These are phyloP conservation scores for Hydractinia symbiolongicarpus DNA, from an alignment of 30 jellyfish, hydroid and myxozoan genomes.

Conservation along the genomic window DNA sequence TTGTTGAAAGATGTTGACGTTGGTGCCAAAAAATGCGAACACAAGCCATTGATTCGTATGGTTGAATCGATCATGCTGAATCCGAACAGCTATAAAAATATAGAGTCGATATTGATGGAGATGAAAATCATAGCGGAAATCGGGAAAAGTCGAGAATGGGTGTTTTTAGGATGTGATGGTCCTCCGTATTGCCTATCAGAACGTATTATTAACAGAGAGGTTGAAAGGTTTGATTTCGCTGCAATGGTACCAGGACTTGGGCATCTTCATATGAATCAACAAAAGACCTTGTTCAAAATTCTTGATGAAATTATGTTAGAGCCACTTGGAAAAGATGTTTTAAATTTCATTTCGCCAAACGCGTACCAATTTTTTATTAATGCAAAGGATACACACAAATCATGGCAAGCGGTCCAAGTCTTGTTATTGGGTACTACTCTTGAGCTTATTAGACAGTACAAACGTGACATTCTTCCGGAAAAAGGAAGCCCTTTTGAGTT, in stretches of 20 bases:
- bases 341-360: background rate
- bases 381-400: constrained; percentile 4
- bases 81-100: background rate
- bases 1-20: background rate
- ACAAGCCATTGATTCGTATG: background rate
- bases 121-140: background rate
- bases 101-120: background rate
- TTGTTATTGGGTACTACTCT: background rate
- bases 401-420: constrained; percentile 4
- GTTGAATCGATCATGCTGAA: background rate
- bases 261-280: constrained; percentile 11
- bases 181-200: constrained; percentile 7
- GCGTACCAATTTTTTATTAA: background rate
- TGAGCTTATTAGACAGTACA: background rate
- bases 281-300: background rate
- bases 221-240: background rate
- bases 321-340: constrained; percentile 15
- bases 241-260: constrained; percentile 9
- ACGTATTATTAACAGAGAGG: background rate
- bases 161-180: constrained; percentile 9
- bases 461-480: background rate
- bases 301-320: background rate
- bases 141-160: background rate
- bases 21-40: background rate
- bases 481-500: background rate